phyloP scores from a whole-genome alignment of 2,113 vertebrate species.

The Polyodon spathula region DNA sequence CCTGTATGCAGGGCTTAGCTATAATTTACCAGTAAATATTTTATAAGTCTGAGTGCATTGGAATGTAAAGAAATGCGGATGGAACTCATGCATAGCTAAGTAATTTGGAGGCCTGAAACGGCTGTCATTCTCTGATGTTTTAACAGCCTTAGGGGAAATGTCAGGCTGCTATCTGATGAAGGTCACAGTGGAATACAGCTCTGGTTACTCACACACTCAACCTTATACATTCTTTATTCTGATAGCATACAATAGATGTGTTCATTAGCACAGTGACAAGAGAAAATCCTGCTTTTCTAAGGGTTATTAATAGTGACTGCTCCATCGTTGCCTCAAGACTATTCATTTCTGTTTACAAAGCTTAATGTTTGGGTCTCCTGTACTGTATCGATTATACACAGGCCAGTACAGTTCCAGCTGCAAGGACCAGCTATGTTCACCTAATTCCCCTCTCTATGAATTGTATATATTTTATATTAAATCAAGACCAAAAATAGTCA shows the following conservation, averaged over 20 bases:
- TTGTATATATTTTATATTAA: too few relatives aligned
- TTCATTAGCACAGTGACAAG: conserved; percentile 12
- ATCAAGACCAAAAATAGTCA: too few relatives aligned
- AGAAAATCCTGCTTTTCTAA: conserved; percentile 11
- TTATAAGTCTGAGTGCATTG: conserved; percentile 41
- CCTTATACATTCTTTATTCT: conserved; percentile 6
- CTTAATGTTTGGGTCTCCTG: not conserved
- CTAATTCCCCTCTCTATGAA: not conserved
- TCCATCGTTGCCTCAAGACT: conserved; percentile 7
- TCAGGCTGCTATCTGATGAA: conserved; percentile 39
- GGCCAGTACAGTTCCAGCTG: not conserved
- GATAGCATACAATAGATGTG: conserved; percentile 8
- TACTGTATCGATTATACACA: not conserved
- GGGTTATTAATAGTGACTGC: conserved; percentile 2
- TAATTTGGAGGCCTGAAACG: conserved; percentile 35
- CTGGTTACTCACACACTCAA: conserved; percentile 26
- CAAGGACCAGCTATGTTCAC: conserved; percentile 3
- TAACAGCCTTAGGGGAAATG: conserved; percentile 37
- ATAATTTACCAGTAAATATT: conserved; percentile 41
- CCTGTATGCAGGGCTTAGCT: conserved; percentile 14
- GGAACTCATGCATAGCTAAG: conserved; percentile 54
- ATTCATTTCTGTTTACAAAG: conserved; percentile 4
- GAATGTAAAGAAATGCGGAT: conserved; percentile 42
- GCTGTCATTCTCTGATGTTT: conserved; percentile 37
- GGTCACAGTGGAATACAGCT: conserved; percentile 35